Evolutionary conservation across 35 echinoderm and acorn worm species (phyloP).

Genomic region (Eucidaris tribuloides): DNA sequence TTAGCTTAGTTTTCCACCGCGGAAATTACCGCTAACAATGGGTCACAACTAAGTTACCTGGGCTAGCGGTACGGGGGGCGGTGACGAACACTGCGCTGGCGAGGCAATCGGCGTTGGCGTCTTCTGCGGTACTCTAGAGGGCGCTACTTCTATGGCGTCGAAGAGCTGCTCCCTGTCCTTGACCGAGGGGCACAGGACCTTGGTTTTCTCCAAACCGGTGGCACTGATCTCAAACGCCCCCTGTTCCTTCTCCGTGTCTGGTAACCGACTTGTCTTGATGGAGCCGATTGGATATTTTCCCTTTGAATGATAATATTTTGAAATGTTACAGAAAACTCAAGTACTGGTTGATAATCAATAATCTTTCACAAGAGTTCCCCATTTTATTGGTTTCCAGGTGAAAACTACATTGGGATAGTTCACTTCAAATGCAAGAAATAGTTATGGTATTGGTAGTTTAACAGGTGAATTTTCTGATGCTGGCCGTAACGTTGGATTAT

Average conservation of each 20-base stretch:
- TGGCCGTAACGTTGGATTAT: too few species aligned
- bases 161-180: constrained; percentile 88
- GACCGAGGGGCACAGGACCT: constrained; percentile 49
- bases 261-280: constrained; percentile 46
- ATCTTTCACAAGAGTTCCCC: too few species aligned
- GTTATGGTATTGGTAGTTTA: too few species aligned
- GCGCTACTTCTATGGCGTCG: constrained; percentile 59
- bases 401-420: too few species aligned
- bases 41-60: too few species aligned
- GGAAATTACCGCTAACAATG: too few species aligned
- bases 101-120: constrained; percentile 16
- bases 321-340: too few species aligned
- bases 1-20: too few species aligned
- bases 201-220: constrained; percentile 51
- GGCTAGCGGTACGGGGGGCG: neutral
- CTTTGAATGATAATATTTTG: constrained; percentile 21
- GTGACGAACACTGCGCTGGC: constrained; percentile 3
- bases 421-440: too few species aligned
- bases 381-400: too few species aligned
- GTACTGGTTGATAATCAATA: too few species aligned
- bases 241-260: constrained; percentile 75
- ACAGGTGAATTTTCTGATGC: too few species aligned
- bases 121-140: constrained; percentile 19
- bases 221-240: constrained; percentile 86
- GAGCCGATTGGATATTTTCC: constrained; percentile 68